Percentiles rank a stretch among this genome's conserved stretches.
phyloP scores from a whole-genome alignment of 1,140 invertebrate species.

The Nasonia vitripennis region DNA sequence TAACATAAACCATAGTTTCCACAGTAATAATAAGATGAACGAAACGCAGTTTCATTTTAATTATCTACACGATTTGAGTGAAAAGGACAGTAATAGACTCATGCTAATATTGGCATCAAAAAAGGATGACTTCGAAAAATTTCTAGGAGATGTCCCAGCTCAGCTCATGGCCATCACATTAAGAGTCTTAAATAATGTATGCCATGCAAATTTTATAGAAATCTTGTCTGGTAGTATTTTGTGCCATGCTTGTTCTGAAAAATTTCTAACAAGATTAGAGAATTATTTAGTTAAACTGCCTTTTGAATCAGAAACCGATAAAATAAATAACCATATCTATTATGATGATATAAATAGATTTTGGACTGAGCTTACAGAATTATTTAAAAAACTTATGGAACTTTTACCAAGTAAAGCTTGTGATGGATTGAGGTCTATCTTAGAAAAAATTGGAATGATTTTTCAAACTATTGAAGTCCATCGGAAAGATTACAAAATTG shows the following conservation, averaged over 20 bases:
- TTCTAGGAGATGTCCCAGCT: too few species aligned
- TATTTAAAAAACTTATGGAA: neutral
- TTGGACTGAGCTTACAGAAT: neutral
- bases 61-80: neutral
- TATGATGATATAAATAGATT: neutral
- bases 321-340: slow-evolving; percentile 1
- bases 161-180: neutral
- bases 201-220: neutral
- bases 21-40: too few species aligned
- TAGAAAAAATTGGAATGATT: neutral
- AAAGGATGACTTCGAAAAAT: neutral
- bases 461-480: neutral
- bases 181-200: neutral
- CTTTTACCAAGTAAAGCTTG: slow-evolving; percentile 6
- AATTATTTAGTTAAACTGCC: neutral
- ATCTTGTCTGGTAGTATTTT: neutral
- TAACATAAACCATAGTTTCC: too few species aligned
- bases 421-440: neutral
- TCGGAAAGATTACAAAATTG: slow-evolving; percentile 13
- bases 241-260: neutral
- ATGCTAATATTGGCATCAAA: neutral
- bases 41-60: neutral
- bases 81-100: neutral
- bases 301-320: neutral
- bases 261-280: neutral